Conservation (phyloP, 2,797 vertebrate species). For the Coilia nasus region DNA sequence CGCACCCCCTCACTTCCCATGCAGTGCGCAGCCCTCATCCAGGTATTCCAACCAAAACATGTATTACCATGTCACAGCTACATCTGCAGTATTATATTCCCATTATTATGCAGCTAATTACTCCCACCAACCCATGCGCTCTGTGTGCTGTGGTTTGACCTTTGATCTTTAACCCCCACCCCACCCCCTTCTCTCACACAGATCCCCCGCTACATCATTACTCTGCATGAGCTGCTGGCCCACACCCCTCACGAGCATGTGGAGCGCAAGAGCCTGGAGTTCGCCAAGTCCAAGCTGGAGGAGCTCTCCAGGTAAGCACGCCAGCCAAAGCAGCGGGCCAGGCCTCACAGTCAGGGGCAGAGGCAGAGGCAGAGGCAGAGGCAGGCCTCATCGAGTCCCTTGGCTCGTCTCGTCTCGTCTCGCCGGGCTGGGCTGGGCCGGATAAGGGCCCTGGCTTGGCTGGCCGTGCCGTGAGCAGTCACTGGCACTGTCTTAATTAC, state of each 20-base stretch:
- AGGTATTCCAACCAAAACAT: constrained; percentile 4
- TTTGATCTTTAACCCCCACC: neutral
- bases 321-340: too few relatives aligned
- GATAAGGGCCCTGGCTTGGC: neutral
- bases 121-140: neutral
- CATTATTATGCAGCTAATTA: neutral
- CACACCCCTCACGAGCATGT: constrained; percentile 97
- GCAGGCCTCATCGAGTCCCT: too few relatives aligned
- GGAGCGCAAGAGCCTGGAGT: constrained; percentile 97
- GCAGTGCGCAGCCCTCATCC: neutral
- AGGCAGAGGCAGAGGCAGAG: too few relatives aligned
- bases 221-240: constrained; percentile 93
- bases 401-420: too few relatives aligned
- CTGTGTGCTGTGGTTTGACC: neutral
- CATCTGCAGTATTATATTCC: neutral
- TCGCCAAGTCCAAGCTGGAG: constrained; percentile 97
- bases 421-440: neutral
- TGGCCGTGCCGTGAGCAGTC: neutral
- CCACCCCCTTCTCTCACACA: constrained; percentile 56
- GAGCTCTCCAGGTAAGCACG: constrained; percentile 88
- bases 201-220: constrained; percentile 99
- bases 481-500: neutral
- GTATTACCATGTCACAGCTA: neutral
- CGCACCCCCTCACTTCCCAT: neutral
- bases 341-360: too few relatives aligned